Evolutionary conservation across 2,113 vertebrate genomes (phyloP).

Genomic region (Phrynosoma platyrhinos): DNA sequence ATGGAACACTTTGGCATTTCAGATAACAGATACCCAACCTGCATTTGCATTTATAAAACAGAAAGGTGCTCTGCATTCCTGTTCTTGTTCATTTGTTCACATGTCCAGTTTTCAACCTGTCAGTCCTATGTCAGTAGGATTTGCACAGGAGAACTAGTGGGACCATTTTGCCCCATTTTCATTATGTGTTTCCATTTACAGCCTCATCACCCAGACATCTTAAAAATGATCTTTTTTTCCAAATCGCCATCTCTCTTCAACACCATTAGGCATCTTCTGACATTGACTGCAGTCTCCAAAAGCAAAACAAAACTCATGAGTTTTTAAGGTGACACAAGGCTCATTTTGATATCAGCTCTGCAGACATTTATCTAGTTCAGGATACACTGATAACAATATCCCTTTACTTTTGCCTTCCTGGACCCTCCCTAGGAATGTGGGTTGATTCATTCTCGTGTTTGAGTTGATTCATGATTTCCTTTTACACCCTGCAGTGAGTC

Average conservation of each 20-base stretch:
- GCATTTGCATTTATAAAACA: neutral
- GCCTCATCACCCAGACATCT: too few relatives aligned
- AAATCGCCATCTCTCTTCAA: too few relatives aligned
- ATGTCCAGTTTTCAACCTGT: too few relatives aligned
- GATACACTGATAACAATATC: neutral
- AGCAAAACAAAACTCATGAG: neutral
- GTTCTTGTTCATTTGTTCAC: neutral
- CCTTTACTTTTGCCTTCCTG: neutral
- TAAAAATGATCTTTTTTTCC: neutral
- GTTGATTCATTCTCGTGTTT: slow-evolving; percentile 17
- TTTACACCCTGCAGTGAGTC: slow-evolving; percentile 7
- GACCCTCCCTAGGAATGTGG: neutral
- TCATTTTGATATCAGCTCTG: neutral
- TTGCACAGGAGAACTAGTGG: too few relatives aligned
- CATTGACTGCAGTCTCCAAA: too few relatives aligned
- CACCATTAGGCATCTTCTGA: too few relatives aligned
- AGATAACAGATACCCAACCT: too few relatives aligned
- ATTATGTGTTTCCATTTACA: too few relatives aligned
- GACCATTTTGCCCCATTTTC: too few relatives aligned
- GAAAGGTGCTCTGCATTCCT: neutral
- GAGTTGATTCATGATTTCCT: slow-evolving; percentile 23
- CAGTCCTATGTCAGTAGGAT: too few relatives aligned
- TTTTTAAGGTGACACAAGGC: neutral
- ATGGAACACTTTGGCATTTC: too few relatives aligned
- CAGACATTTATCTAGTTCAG: neutral